Conservation (phyloP, 64 coral and sea anemone species). For the Dendrophyllia cribrosa region DNA sequence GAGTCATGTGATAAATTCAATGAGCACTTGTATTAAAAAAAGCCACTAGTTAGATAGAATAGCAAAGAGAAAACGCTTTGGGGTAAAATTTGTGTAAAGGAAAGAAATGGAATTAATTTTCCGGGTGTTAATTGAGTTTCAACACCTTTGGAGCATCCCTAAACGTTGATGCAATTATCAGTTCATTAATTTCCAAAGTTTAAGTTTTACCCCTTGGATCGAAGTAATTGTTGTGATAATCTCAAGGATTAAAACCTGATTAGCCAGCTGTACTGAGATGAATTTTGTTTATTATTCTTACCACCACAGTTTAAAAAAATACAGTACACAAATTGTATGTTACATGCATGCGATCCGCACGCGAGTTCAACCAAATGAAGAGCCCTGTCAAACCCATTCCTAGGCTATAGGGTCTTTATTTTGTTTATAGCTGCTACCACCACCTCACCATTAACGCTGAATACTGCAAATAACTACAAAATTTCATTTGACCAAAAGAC, state of each 20-base stretch:
- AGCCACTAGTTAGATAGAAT: too few species aligned
- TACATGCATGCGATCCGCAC: too few species aligned
- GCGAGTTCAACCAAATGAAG: too few species aligned
- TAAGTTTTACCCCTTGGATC: constrained; percentile 24
- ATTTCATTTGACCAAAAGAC: too few species aligned
- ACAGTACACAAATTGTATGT: too few species aligned
- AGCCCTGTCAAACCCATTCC: too few species aligned
- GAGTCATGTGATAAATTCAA: too few species aligned
- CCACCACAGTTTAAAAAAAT: background rate
- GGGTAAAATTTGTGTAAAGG: background rate
- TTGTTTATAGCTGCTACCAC: too few species aligned
- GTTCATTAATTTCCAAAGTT: constrained; percentile 12
- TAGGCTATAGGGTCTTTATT: too few species aligned
- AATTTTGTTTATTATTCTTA: background rate
- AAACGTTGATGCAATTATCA: constrained; percentile 38
- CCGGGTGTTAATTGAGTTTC: background rate
- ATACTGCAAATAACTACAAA: too few species aligned
- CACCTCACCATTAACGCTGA: too few species aligned
- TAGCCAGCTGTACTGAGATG: background rate
- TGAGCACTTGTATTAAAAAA: too few species aligned
- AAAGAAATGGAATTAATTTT: background rate
- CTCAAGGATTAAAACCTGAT: constrained; percentile 6
- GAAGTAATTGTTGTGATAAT: constrained; percentile 2
- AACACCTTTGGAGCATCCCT: constrained; percentile 18
- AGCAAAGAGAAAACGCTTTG: background rate